Percentiles rank a stretch among this genome's conserved stretches.
Conservation (phyloP, 2,888 invertebrate species). For the Athalia circularis region DNA sequence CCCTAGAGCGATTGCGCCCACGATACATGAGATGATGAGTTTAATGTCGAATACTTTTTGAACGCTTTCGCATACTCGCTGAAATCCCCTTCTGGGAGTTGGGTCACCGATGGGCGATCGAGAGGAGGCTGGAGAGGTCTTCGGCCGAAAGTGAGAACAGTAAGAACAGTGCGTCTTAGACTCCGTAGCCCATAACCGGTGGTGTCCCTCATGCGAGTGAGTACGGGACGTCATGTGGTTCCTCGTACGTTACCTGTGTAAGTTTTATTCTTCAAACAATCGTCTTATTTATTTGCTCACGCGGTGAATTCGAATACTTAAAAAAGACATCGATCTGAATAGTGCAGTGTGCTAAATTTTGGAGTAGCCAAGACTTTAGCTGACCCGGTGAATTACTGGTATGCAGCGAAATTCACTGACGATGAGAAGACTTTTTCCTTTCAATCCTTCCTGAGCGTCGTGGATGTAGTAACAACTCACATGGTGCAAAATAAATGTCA, state of each 20-base stretch:
- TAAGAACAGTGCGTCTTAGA: constrained; percentile 41
- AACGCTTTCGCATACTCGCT: constrained; percentile 18
- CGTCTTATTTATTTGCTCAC: neutral
- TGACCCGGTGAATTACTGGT: too few species aligned
- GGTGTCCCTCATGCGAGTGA: constrained; percentile 60
- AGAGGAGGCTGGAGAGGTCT: constrained; percentile 59
- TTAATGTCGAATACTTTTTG: neutral
- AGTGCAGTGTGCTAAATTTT: too few species aligned
- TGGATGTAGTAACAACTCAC: too few species aligned
- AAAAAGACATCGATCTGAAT: too few species aligned
- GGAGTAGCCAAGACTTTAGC: too few species aligned
- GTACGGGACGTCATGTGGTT: constrained; percentile 63
- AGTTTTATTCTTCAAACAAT: constrained; percentile 52
- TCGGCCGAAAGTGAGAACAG: constrained; percentile 48
- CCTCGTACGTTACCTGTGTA: constrained; percentile 63
- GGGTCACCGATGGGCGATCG: neutral
- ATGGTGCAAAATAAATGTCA: too few species aligned
- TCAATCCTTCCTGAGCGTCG: too few species aligned
- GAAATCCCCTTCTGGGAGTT: constrained; percentile 18
- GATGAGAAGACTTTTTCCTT: too few species aligned
- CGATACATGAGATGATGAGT: neutral
- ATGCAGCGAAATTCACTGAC: too few species aligned
- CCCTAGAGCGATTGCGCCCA: constrained; percentile 1
- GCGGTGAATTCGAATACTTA: too few species aligned
- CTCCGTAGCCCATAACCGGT: constrained; percentile 53